A percentile compares a stretch with the other conserved stretches of the same genome.
These are phyloP conservation scores for Holotrichia oblita DNA, from an alignment of 1,140 invertebrate species.

Conservation along the genomic window DNA sequence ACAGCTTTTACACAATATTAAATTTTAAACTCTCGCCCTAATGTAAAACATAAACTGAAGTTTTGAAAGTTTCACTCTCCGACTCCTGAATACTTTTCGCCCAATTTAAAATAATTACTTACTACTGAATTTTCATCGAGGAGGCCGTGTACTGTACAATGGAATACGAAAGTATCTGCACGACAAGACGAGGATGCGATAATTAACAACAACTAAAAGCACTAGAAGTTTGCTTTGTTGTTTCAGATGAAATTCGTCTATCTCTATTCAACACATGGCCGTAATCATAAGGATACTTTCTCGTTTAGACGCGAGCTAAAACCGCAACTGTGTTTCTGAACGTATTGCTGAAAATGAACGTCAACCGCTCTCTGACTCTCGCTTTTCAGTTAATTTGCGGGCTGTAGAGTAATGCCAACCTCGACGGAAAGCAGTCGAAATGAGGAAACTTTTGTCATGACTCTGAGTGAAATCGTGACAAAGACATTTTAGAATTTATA, in stretches of 20 bases:
- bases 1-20: conserved; percentile 9
- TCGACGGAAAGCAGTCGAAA: conserved; percentile 2
- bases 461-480: not conserved
- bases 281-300: not conserved
- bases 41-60: not conserved
- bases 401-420: conserved; percentile 19
- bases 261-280: not conserved
- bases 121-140: not conserved
- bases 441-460: conserved; percentile 26
- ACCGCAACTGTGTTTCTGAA: conserved; percentile 7
- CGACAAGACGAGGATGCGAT: not conserved
- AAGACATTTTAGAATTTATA: conserved; percentile 29
- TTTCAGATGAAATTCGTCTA: not conserved
- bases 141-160: not conserved
- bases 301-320: not conserved
- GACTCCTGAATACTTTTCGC: not conserved
- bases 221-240: not conserved
- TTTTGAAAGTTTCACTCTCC: not conserved
- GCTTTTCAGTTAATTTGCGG: conserved; percentile 29
- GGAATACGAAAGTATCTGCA: not conserved
- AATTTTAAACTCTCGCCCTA: not conserved
- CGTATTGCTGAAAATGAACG: conserved; percentile 23
- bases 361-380: not conserved
- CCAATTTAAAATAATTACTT: conserved; percentile 18
- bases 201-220: not conserved